Evolutionary conservation across 2,888 invertebrate species (phyloP).

Genomic region (Drosophila formosana): DNA sequence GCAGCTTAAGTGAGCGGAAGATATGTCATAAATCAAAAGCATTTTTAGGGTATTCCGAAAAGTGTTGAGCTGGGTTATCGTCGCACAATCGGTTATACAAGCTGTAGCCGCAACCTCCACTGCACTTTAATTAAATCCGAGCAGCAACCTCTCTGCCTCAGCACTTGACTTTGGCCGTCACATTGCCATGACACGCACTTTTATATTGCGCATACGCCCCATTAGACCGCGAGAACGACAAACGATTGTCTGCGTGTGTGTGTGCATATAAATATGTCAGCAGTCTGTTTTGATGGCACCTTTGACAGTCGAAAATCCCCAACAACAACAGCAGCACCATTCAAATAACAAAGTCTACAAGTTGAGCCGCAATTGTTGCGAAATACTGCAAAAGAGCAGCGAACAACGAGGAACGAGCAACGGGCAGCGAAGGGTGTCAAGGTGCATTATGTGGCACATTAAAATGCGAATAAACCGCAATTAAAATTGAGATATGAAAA

Average conservation of each 20-base stretch:
- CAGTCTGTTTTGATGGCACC: conserved; percentile 39
- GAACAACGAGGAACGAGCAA: conserved; percentile 37
- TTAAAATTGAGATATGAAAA: conserved; percentile 40
- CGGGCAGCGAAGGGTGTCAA: conserved; percentile 63
- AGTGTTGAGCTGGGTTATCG: background rate
- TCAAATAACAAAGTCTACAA: conserved; percentile 25
- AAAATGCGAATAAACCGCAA: conserved; percentile 18
- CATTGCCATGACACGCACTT: conserved; percentile 59
- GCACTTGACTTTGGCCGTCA: conserved; percentile 43
- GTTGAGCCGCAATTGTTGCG: conserved; percentile 51
- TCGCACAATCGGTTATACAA: conserved; percentile 1
- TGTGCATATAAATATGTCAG: background rate
- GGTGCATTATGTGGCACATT: conserved; percentile 40
- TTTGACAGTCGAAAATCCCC: conserved; percentile 31
- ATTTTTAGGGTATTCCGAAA: background rate
- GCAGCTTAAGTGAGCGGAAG: background rate
- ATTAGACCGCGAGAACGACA: conserved; percentile 42
- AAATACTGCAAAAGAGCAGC: conserved; percentile 41
- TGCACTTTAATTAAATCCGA: conserved; percentile 26
- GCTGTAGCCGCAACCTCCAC: conserved; percentile 6
- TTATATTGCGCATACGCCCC: conserved; percentile 59
- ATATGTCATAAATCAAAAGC: background rate
- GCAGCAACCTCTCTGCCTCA: conserved; percentile 2
- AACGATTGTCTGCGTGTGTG: background rate
- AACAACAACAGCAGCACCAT: conserved; percentile 16